These are phyloP conservation scores for Alces alces DNA, from an alignment of 2,113 vertebrate species.

Conservation along the genomic window DNA sequence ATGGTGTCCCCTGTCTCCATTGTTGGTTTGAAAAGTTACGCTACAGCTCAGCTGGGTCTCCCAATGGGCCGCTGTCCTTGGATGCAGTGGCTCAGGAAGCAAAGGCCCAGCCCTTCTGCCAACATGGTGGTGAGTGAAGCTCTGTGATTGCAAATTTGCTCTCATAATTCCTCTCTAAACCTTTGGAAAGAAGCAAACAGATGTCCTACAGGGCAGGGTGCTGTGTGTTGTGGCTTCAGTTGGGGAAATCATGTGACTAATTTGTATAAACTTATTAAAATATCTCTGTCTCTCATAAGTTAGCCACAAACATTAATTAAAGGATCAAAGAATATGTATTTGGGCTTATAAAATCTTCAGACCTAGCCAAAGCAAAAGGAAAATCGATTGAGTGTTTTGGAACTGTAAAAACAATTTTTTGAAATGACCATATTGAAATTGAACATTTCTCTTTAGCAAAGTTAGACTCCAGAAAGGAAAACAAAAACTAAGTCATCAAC, in stretches of 20 bases:
- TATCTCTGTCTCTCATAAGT: conserved; percentile 47
- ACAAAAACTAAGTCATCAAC: conserved; percentile 23
- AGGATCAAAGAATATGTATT: conserved; percentile 48
- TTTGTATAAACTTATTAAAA: conserved; percentile 48
- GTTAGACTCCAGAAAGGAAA: conserved; percentile 27
- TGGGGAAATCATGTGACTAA: conserved; percentile 29
- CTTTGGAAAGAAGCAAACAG: conserved; percentile 33
- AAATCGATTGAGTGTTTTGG: not conserved
- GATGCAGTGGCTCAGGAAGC: not conserved
- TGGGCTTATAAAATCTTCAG: conserved; percentile 45
- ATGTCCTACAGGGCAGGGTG: not conserved
- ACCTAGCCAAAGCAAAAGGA: conserved; percentile 29
- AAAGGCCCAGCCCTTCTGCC: not conserved
- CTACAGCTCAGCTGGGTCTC: no score
- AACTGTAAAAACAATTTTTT: conserved; percentile 31
- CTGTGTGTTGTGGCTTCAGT: conserved; percentile 15
- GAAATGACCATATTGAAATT: not conserved
- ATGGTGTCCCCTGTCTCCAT: not conserved
- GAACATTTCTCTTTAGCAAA: conserved; percentile 36
- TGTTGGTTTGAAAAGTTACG: not conserved
- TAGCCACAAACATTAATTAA: conserved; percentile 56
- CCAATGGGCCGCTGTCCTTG: not conserved
- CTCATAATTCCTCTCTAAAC: not conserved
- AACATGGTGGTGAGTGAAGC: not conserved
- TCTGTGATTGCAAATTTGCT: conserved; percentile 12